Evolutionary conservation across 2,113 vertebrate genomes (phyloP).

Genomic region (Ictalurus furcatus): DNA sequence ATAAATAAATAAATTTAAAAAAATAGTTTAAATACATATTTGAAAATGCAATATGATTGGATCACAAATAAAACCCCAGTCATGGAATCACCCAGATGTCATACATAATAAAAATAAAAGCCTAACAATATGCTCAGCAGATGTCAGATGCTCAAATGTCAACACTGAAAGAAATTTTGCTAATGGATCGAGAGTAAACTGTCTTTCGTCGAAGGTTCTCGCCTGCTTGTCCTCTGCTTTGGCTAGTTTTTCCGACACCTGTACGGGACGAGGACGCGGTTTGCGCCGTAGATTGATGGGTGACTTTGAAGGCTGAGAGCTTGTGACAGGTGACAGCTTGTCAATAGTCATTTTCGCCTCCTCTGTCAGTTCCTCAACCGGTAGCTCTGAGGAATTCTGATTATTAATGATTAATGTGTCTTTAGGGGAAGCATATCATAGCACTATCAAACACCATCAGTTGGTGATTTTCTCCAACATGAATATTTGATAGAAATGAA

Average conservation of each 20-base stretch:
- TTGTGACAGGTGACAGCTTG: constrained; percentile 50
- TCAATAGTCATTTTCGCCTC: constrained; percentile 49
- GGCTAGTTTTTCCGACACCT: constrained; percentile 19
- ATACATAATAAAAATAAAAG: not conserved
- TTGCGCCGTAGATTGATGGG: constrained; percentile 40
- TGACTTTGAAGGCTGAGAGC: constrained; percentile 40
- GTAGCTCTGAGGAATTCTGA: constrained; percentile 21
- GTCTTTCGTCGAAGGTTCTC: not conserved
- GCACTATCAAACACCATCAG: not conserved
- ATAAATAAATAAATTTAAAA: not conserved
- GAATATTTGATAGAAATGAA: constrained; percentile 18
- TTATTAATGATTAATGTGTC: constrained; percentile 48
- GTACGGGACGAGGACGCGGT: constrained; percentile 10
- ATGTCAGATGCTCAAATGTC: not conserved
- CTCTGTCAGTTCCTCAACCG: constrained; percentile 17
- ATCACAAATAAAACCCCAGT: not conserved
- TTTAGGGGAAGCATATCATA: constrained; percentile 14
- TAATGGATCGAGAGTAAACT: not conserved
- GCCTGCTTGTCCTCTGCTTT: not conserved
- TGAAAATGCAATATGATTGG: not conserved
- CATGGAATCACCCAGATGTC: not conserved
- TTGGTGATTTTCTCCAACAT: constrained; percentile 11
- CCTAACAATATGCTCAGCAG: not conserved
- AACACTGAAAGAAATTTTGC: not conserved
- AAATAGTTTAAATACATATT: not conserved